phyloP scores from a whole-genome alignment of 1,140 invertebrate genomes.

The Oppia nitens region DNA sequence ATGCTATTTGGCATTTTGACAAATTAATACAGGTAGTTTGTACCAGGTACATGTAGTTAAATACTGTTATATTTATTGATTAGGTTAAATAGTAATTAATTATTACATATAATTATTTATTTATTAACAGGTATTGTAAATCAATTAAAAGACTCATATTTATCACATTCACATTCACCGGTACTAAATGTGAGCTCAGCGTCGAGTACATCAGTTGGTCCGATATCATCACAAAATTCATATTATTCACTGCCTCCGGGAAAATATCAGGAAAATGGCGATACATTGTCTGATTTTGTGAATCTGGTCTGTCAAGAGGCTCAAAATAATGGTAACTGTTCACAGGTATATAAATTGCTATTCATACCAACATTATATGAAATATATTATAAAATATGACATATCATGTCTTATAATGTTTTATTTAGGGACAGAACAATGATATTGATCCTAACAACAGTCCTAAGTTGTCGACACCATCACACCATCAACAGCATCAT shows the following conservation, averaged over 20 bases:
- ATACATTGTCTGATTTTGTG: slow-evolving; percentile 80
- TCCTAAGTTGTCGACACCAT: slow-evolving; percentile 14
- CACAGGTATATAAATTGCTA: no score
- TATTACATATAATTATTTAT: neutral
- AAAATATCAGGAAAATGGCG: slow-evolving; percentile 23
- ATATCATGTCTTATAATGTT: no score
- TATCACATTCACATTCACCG: neutral
- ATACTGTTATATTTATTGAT: no score
- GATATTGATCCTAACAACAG: slow-evolving; percentile 55
- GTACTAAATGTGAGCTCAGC: neutral
- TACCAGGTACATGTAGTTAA: no score
- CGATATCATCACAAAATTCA: neutral
- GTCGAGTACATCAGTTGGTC: neutral
- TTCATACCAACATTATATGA: no score
- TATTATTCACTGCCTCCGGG: slow-evolving; percentile 3
- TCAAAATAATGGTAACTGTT: slow-evolving; percentile 18
- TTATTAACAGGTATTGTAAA: neutral
- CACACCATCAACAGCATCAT: slow-evolving; percentile 6
- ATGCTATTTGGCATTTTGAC: no score
- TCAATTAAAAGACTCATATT: neutral
- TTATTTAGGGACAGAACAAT: slow-evolving; percentile 47
- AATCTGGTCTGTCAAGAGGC: slow-evolving; percentile 61
- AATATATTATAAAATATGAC: no score
- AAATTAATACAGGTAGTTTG: no score
- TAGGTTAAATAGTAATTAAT: no score